These are phyloP conservation scores for Alitta virens DNA, from an alignment of 2,888 invertebrate genomes.

Conservation along the genomic window DNA sequence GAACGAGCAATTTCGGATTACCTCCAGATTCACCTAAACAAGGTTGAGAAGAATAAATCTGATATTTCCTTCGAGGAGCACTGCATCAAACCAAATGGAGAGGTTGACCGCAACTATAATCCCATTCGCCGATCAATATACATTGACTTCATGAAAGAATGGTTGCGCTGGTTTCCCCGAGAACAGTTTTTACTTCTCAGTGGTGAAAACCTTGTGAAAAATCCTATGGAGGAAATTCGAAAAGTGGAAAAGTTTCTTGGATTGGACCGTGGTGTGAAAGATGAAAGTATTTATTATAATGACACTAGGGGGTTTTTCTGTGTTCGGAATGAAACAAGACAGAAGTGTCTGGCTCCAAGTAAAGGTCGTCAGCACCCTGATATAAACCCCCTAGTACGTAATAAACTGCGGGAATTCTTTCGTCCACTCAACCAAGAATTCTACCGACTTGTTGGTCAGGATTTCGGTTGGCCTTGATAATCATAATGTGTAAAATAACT, in stretches of 20 bases:
- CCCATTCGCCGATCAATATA: constrained; percentile 55
- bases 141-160: constrained; percentile 75
- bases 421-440: constrained; percentile 40
- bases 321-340: constrained; percentile 62
- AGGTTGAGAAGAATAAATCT: constrained; percentile 18
- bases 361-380: constrained; percentile 82
- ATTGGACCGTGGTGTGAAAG: constrained; percentile 37
- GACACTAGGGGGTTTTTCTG: constrained; percentile 97
- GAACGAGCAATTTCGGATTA: constrained; percentile 96
- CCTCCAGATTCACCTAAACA: constrained; percentile 77
- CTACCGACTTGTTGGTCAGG: constrained; percentile 81
- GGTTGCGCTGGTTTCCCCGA: constrained; percentile 88
- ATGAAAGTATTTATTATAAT: constrained; percentile 91
- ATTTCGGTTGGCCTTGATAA: constrained; percentile 73
- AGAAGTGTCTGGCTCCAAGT: constrained; percentile 85
- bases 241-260: constrained; percentile 50
- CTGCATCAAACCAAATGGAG: constrained; percentile 50
- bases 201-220: constrained; percentile 46
- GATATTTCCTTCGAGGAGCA: constrained; percentile 51
- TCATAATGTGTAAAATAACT: too few relatives aligned
- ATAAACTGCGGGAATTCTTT: constrained; percentile 40
- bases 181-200: constrained; percentile 92
- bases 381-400: constrained; percentile 70
- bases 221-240: constrained; percentile 42
- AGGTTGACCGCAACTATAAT: constrained; percentile 56